Conservation (phyloP, 1,140 invertebrate species). For the Drosophila trapezifrons region DNA sequence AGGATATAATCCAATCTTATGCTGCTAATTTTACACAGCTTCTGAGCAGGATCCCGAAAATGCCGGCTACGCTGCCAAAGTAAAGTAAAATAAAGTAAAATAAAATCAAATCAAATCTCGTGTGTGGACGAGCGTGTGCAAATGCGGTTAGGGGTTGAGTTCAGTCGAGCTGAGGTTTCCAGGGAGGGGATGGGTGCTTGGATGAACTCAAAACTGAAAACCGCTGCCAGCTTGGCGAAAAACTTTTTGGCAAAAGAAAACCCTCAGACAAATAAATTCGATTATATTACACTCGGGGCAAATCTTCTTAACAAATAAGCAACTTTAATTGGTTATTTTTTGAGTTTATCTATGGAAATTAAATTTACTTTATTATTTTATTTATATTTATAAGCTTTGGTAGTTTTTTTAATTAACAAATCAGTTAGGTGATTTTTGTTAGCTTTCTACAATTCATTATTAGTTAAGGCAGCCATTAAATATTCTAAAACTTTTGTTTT, state of each 20-base stretch:
- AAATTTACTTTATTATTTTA: too few species aligned
- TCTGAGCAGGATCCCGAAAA: constrained; percentile 56
- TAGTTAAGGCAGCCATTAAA: too few species aligned
- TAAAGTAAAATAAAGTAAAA: constrained; percentile 36
- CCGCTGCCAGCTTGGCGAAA: constrained; percentile 63
- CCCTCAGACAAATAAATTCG: constrained; percentile 77
- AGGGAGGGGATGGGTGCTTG: too few species aligned
- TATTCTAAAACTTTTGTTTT: too few species aligned
- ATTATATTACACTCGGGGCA: constrained; percentile 57
- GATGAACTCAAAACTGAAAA: constrained; percentile 57
- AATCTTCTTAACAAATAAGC: neutral
- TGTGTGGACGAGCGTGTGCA: constrained; percentile 69
- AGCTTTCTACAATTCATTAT: too few species aligned
- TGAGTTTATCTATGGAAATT: too few species aligned
- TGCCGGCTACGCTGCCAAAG: constrained; percentile 27
- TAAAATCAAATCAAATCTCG: constrained; percentile 76
- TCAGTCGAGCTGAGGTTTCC: constrained; percentile 11
- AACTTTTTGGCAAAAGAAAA: constrained; percentile 66
- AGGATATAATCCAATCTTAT: constrained; percentile 82
- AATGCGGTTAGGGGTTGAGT: constrained; percentile 58
- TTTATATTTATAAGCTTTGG: too few species aligned
- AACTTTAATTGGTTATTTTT: neutral
- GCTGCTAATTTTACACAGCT: constrained; percentile 80
- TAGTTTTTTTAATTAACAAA: too few species aligned
- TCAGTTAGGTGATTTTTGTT: too few species aligned